A percentile compares a stretch with the other conserved stretches of the same genome.
Evolutionary conservation across 2,888 invertebrate species (phyloP).

Genomic region (Caenorhabditis sinica): DNA sequence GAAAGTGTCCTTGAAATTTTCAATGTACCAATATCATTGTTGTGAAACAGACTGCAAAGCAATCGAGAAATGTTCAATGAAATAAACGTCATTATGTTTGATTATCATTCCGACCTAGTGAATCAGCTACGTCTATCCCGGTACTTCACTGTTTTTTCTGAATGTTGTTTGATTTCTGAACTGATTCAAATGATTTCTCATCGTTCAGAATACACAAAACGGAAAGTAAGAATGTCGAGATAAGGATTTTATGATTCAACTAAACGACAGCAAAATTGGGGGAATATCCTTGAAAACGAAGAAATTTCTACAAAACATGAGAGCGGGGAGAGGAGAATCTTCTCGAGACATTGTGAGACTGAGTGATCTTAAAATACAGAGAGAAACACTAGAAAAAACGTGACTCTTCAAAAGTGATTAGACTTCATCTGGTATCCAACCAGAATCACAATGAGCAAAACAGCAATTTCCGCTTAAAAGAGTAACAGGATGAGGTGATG

Average conservation of each 20-base stretch:
- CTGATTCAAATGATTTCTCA: conserved; percentile 15
- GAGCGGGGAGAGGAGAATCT: neutral
- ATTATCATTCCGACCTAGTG: neutral
- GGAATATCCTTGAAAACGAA: conserved; percentile 7
- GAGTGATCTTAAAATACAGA: conserved; percentile 1
- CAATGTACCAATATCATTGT: neutral
- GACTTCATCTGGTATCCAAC: too few species aligned
- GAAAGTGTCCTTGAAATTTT: too few species aligned
- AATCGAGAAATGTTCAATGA: neutral
- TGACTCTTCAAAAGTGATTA: neutral
- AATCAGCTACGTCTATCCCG: neutral
- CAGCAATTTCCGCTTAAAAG: too few species aligned
- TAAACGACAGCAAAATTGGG: conserved; percentile 17
- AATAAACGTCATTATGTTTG: neutral
- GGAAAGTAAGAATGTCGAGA: neutral
- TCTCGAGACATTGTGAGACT: neutral
- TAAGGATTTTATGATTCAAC: conserved; percentile 8
- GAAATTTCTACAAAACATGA: conserved; percentile 1
- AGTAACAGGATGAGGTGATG: too few species aligned
- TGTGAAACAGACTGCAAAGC: neutral
- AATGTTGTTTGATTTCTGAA: conserved; percentile 34
- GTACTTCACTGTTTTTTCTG: neutral
- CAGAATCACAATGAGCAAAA: too few species aligned
- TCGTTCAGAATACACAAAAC: conserved; percentile 10
- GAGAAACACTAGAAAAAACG: neutral